These are phyloP conservation scores for Notodonta ziczac DNA, from an alignment of 2,888 invertebrate genomes.

Conservation along the genomic window DNA sequence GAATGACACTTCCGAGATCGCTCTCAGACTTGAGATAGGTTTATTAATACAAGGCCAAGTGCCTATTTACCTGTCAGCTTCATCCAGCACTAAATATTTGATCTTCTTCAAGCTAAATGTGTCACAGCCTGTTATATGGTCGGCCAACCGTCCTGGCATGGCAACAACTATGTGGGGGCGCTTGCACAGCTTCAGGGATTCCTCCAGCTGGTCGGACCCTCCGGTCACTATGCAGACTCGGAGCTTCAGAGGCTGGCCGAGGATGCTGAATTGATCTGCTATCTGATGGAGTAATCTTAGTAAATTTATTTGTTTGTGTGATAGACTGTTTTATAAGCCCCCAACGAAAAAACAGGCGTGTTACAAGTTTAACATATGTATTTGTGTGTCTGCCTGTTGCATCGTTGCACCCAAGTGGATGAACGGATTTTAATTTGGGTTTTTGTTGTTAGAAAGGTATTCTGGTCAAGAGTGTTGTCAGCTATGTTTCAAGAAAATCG, in stretches of 20 bases:
- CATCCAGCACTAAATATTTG: slow-evolving; percentile 96
- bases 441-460: too few relatives aligned
- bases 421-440: too few relatives aligned
- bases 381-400: too few relatives aligned
- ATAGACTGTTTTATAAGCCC: too few relatives aligned
- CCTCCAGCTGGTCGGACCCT: slow-evolving; percentile 95
- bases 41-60: too few relatives aligned
- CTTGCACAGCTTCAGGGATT: slow-evolving; percentile 92
- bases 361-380: too few relatives aligned
- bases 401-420: too few relatives aligned
- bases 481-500: too few relatives aligned
- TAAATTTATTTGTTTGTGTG: not conserved
- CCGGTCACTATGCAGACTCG: slow-evolving; percentile 96
- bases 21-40: too few relatives aligned
- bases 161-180: slow-evolving; percentile 98
- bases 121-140: slow-evolving; percentile 95
- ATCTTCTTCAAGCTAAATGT: slow-evolving; percentile 92
- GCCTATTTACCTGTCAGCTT: slow-evolving; percentile 92
- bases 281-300: slow-evolving; percentile 85
- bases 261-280: slow-evolving; percentile 96
- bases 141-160: slow-evolving; percentile 97
- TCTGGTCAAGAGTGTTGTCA: too few relatives aligned
- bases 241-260: slow-evolving; percentile 95
- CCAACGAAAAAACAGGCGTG: too few relatives aligned
- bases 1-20: too few relatives aligned